Base-by-base conservation (phyloP, 1,140 invertebrate genomes). In the Leptopilina clavipes region DNA sequence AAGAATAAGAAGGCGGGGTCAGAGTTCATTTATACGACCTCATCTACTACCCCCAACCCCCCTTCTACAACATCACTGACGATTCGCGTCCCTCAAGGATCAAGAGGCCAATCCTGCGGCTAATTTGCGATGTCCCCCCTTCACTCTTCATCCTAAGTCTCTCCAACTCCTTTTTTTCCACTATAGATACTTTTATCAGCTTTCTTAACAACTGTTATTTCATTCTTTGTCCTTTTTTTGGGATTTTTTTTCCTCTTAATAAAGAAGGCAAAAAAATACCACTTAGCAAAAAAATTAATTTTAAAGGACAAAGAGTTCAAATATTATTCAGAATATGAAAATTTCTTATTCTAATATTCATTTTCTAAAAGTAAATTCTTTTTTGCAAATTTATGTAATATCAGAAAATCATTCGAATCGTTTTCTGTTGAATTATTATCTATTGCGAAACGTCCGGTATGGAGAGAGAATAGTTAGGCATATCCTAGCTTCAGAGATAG, bases 101-200 rank as follows among this genome's bases (percentile, higher is more conserved):
- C 89, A 90, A 86, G 82, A 83, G 82, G 79, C 85, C 88, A 88
- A 90, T 89, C 88, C 85, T 80, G 81, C 84, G 85, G 87, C 89
- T 90, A 90, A 90, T 90, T 90, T 90, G 89, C 88, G 85, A 90
- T 2, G 82, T 78, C 75, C 74, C 59, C 71, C n/a, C 73, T 72
- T 77, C 65, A 56, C 77, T 71, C 77, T 79, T 77, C 82, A 79
- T n/a, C 43, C 70, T 31, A 14, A 65, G 22, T 18, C 73, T 76
- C 78, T 78, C 65, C 56, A 70, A 76, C 73, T 40, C 3, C 1
- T 52, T n/a, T 52, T 52, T 52, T 52, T 43, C n/a, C n/a, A n/a
- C n/a, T n/a, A n/a, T n/a, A n/a, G n/a, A n/a, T 76, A 79, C 77
- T 79, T 76, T 75, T 56, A 78, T 73, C 70, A 79, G 43, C 74